phyloP scores from a whole-genome alignment of 2,888 invertebrate genomes.

The Agrotis puta region DNA sequence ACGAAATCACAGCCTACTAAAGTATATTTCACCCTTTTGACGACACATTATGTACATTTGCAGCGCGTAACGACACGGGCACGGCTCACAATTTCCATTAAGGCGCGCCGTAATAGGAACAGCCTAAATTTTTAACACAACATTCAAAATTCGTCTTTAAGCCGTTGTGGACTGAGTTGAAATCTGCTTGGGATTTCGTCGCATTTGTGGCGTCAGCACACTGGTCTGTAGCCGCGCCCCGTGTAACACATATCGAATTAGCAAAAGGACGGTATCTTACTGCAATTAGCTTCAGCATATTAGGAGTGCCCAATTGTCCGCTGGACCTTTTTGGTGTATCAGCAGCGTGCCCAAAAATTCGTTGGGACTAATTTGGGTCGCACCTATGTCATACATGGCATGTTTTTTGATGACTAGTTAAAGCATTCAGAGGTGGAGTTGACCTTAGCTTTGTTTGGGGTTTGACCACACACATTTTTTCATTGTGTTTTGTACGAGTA shows the following conservation, averaged over 20 bases:
- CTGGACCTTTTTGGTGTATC: conserved; percentile 57
- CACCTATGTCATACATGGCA: conserved; percentile 47
- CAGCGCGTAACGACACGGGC: conserved; percentile 90
- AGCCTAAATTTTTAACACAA: conserved; percentile 75
- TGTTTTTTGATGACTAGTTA: conserved; percentile 49
- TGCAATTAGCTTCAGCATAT: conserved; percentile 89
- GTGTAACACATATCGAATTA: conserved; percentile 90
- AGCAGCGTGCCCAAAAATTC: conserved; percentile 49
- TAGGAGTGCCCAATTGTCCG: conserved; percentile 81
- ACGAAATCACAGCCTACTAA: conserved; percentile 88
- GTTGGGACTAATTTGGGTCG: conserved; percentile 40
- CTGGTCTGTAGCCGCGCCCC: conserved; percentile 78
- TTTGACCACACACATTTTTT: background rate
- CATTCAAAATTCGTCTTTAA: conserved; percentile 76
- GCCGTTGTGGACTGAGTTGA: conserved; percentile 57
- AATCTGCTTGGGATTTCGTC: conserved; percentile 54
- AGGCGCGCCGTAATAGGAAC: conserved; percentile 78
- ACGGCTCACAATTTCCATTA: conserved; percentile 90
- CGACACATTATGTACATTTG: conserved; percentile 91
- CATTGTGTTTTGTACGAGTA: background rate
- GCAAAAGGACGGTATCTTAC: conserved; percentile 89
- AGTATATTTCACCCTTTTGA: conserved; percentile 91
- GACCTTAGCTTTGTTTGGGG: conserved; percentile 26
- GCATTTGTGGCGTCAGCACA: conserved; percentile 74
- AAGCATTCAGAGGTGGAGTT: conserved; percentile 13